phyloP scores from a whole-genome alignment of 2,888 invertebrate species.

The Branchinecta sandiegonensis region DNA sequence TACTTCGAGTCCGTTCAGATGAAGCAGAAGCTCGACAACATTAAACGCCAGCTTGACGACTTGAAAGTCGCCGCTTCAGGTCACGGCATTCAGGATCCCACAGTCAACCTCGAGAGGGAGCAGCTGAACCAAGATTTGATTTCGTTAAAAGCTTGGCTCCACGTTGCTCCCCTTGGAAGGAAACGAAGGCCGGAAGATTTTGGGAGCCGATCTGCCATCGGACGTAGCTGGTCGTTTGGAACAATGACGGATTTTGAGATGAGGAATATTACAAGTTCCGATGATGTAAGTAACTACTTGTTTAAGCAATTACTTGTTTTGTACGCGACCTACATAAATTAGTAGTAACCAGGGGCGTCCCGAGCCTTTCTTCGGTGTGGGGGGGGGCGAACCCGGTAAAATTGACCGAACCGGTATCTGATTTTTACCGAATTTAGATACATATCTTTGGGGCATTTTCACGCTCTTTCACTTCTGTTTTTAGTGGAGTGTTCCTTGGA shows the following conservation, averaged over 20 bases:
- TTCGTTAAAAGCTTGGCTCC: not conserved
- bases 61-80: constrained; percentile 37
- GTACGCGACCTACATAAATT: no score
- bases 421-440: no score
- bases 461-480: no score
- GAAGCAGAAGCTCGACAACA: constrained; percentile 43
- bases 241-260: constrained; percentile 1
- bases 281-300: not conserved
- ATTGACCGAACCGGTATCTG: no score
- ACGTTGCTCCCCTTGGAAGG: not conserved
- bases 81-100: constrained; percentile 34
- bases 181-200: constrained; percentile 11
- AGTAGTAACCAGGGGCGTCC: no score
- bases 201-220: not conserved
- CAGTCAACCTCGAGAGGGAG: not conserved
- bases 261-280: constrained; percentile 7
- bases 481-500: no score
- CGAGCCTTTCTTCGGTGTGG: no score
- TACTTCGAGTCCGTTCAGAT: constrained; percentile 45
- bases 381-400: no score
- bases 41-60: constrained; percentile 47
- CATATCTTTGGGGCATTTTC: no score
- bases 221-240: constrained; percentile 14
- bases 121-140: constrained; percentile 10
- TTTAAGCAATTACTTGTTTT: no score